A percentile compares a stretch with the other conserved stretches of the same genome.
Conservation (phyloP, 2,888 invertebrate genomes). For the Hirtodrosophila histrioides region DNA sequence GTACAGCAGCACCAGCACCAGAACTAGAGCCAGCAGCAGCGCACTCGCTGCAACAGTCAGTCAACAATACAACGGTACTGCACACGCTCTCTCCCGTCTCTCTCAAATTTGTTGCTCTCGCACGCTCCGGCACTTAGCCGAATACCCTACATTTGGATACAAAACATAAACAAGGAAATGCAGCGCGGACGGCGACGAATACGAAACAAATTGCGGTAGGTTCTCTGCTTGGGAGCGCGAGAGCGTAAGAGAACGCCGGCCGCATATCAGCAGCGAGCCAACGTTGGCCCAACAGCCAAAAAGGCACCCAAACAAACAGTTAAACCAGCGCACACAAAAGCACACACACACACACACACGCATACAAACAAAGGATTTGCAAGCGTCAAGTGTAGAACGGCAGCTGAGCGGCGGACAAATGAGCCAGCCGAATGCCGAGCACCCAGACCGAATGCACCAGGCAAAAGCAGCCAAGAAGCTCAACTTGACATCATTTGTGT, state of each 20-base stretch:
- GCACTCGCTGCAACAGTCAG: conserved; percentile 50
- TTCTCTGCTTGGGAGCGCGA: conserved; percentile 45
- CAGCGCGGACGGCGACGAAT: conserved; percentile 51
- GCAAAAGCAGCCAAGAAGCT: conserved; percentile 60
- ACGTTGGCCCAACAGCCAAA: conserved; percentile 45
- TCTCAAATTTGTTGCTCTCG: conserved; percentile 16
- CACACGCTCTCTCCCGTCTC: conserved; percentile 31
- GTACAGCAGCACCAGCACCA: conserved; percentile 36
- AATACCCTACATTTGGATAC: conserved; percentile 72
- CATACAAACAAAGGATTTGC: conserved; percentile 32
- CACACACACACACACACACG: conserved; percentile 15
- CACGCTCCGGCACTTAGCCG: conserved; percentile 56
- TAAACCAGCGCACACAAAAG: conserved; percentile 32
- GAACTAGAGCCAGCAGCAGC: conserved; percentile 20
- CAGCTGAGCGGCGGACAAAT: conserved; percentile 46
- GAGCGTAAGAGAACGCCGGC: conserved; percentile 47
- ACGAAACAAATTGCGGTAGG: conserved; percentile 75
- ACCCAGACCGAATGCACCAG: conserved; percentile 1
- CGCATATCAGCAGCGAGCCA: conserved; percentile 33
- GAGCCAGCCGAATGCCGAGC: conserved; percentile 42
- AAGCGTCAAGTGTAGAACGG: conserved; percentile 6
- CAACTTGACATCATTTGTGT: conserved; percentile 84
- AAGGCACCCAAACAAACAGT: conserved; percentile 78
- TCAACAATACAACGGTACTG: conserved; percentile 44
- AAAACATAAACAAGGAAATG: conserved; percentile 79